A percentile compares a stretch with the other conserved stretches of the same genome.
These are phyloP conservation scores for Lycocerus yunnanus DNA, from an alignment of 2,888 invertebrate species.

Conservation along the genomic window DNA sequence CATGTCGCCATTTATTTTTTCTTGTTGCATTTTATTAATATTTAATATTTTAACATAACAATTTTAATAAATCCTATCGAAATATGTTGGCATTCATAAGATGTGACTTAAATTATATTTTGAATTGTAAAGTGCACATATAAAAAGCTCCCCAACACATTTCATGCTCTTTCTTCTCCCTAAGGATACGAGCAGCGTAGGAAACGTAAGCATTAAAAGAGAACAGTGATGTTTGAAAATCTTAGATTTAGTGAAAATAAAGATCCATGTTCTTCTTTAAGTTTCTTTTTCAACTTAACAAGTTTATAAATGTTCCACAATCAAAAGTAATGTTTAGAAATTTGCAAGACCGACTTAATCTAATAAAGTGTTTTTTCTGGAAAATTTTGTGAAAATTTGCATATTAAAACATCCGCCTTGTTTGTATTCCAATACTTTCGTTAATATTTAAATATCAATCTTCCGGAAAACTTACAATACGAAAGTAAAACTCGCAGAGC, in stretches of 20 bases:
- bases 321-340: background rate
- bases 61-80: background rate
- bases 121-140: background rate
- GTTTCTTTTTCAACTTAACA: background rate
- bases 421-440: background rate
- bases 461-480: background rate
- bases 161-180: background rate
- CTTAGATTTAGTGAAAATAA: background rate
- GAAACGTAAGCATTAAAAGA: background rate
- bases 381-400: background rate
- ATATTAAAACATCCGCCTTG: background rate
- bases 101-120: background rate
- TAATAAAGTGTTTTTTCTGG: background rate
- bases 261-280: background rate
- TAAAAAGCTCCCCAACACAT: background rate
- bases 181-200: background rate
- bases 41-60: background rate
- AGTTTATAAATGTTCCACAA: background rate
- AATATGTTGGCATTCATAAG: background rate
- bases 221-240: background rate
- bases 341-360: background rate
- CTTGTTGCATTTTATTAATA: background rate
- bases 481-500: background rate
- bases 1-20: background rate
- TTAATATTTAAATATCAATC: background rate